phyloP scores from a whole-genome alignment of 2,888 invertebrate species.

The Andrena minutula region DNA sequence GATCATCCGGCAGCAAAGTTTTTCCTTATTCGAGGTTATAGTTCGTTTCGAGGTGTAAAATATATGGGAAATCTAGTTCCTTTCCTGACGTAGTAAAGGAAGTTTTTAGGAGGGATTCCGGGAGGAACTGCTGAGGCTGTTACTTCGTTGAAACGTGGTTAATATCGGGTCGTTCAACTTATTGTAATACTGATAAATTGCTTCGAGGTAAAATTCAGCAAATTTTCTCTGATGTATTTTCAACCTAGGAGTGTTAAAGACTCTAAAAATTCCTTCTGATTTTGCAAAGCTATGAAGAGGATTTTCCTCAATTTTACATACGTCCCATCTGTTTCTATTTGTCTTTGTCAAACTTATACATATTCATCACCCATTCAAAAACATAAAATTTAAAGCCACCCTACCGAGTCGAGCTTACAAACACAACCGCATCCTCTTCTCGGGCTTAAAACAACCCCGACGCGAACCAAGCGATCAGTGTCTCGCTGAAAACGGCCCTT shows the following conservation, averaged over 20 bases:
- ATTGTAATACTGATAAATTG: neutral
- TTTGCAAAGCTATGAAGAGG: too few relatives aligned
- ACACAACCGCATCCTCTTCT: slow-evolving; percentile 23
- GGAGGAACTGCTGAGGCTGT: neutral
- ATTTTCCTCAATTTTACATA: too few relatives aligned
- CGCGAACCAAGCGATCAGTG: slow-evolving; percentile 44
- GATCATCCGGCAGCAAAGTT: slow-evolving; percentile 20
- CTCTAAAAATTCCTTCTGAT: too few relatives aligned
- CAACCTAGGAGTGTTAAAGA: neutral
- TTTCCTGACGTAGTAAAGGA: neutral
- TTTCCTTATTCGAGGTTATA: neutral
- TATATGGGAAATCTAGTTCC: slow-evolving; percentile 2
- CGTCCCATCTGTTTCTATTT: too few relatives aligned
- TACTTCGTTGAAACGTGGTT: neutral
- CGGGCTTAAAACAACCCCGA: slow-evolving; percentile 31
- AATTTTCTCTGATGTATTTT: neutral
- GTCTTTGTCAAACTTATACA: too few relatives aligned
- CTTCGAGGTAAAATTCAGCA: neutral
- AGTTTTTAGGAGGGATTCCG: neutral
- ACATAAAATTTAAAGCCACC: neutral
- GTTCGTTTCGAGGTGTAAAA: neutral
- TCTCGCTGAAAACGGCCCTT: slow-evolving; percentile 45
- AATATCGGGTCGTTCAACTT: neutral
- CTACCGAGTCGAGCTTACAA: neutral
- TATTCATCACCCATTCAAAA: too few relatives aligned